Base-by-base conservation (phyloP, 2,888 invertebrate species). In the Chrysodeixis includens region DNA sequence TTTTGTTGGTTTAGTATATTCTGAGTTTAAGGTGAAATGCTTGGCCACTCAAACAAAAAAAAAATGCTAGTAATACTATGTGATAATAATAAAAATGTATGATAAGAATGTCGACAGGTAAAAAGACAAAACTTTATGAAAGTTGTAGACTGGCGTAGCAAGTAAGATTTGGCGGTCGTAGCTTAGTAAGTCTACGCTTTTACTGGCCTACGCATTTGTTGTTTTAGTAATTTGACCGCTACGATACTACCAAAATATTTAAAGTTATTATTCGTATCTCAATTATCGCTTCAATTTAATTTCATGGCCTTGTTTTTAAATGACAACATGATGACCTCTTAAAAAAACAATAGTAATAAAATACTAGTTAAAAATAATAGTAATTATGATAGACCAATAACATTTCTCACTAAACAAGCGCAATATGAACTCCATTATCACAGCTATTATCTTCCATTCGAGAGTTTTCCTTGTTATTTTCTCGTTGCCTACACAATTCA, bases 401-500 rank as follows among this genome's bases (percentile, higher is more conserved):
- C 74, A 71, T 71, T 74, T 66, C n/a, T 66, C 57, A 76, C 64
- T 71, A 71, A 78, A 70, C 70, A 66, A 63, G 66, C 68, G 62
- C 71, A 76, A 79, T 68, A 71, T 79, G 70, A 75, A 77, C 73
- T 69, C 70, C 76, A 76, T 78, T 76, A 76, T 74, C 52, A 60
- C 70, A 56, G 71, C 71, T 62, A 71, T 81, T 81, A 73, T 70
- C 67, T 62, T 55, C 57, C 56, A 73, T 81, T 76, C 60, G 65
- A 65, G 62, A 63, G 60, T 62, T 71, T 79, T 74, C 62, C 59
- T 66, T 75, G 64, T 76, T 71, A 81, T 84, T 85, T 75, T 79
- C 67, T 71, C 76, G 66, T 75, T 69, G 66, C 67, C 67, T 66
- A 58, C 61, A 74, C 59, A 64, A 76, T 76, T 82, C 78, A 82